phyloP scores from a whole-genome alignment of 2,797 vertebrate genomes.

The Clamator glandarius region DNA sequence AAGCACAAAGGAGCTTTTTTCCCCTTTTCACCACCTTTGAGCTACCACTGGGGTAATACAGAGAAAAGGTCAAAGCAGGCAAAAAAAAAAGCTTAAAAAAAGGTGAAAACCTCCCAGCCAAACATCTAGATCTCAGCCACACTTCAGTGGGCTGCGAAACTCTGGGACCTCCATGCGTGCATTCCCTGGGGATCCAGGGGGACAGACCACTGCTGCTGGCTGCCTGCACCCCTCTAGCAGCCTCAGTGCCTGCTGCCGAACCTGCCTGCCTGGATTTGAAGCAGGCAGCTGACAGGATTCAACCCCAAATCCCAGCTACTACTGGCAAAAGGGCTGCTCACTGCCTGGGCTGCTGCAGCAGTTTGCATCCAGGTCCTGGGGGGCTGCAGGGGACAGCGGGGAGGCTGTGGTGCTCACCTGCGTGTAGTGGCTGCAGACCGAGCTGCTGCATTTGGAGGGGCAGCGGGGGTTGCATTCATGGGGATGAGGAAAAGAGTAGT shows the following conservation, averaged over 20 bases:
- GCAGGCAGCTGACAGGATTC: background rate
- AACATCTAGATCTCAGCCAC: background rate
- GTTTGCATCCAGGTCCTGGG: accelerated
- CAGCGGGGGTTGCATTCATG: constrained; percentile 74
- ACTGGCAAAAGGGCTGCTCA: background rate
- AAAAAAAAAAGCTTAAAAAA: background rate
- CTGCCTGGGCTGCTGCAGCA: background rate
- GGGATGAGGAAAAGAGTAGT: constrained; percentile 81
- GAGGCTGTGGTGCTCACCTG: constrained; percentile 78
- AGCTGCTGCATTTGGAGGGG: constrained; percentile 82
- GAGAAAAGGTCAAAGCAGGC: background rate
- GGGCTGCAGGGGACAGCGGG: background rate
- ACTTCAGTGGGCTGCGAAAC: background rate
- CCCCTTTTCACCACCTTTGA: background rate
- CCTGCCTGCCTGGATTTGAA: background rate
- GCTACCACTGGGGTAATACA: background rate
- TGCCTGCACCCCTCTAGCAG: background rate
- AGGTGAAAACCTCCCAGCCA: background rate
- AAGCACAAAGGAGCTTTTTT: background rate
- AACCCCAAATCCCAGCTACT: background rate
- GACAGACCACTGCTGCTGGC: background rate
- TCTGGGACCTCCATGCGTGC: background rate
- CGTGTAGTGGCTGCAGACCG: constrained; percentile 90
- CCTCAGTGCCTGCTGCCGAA: background rate
- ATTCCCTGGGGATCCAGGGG: accelerated